Base-by-base conservation (phyloP, 2,888 invertebrate species). In the Drosophila antonietae region DNA sequence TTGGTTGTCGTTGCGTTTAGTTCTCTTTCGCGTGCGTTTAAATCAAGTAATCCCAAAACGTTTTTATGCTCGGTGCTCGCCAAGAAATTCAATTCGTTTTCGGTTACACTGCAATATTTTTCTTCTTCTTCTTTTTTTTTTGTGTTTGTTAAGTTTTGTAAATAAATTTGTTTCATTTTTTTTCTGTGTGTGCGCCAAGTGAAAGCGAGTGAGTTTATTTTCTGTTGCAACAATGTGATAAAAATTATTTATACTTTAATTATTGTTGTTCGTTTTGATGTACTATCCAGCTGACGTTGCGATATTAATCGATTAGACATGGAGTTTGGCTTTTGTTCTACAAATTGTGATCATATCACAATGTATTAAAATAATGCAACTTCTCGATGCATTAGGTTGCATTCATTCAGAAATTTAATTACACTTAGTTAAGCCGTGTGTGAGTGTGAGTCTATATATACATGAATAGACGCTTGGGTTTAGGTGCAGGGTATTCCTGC, bases 11-110 rank as follows among this genome's bases (percentile, higher is more conserved):
- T 37, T 59, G 72, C 73, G 79, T 73, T 86, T 83, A 86, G 86
- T 83, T 85, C 79, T 83, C 81, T 81, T 73, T 65, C 79, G 76
- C 73, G 81, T 83, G 82, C 81, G 82, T 73, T 68, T 76, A 76
- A 86, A 74, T 59, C 71, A 83, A 85, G 86, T 83, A 76, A 82
- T 75, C 68, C 56, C 12, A 75, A 68, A 70, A 62, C 52, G 57
- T 64, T 63, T 57, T 44, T 20, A 20, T 60, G 43, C 57, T 57
- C 31, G 56, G 31, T 53, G 63, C 49, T 51, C 49, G 33, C 41
- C 43, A 47, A 35, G 51, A 46, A 66, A 63, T 65, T 46, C n/a
- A 31, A 44, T 55, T 56, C 31, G 20, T 44, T 61, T 73, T 63
- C 43, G 5, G 35, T 23, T 55, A 41, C 51, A 31, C 28, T 55